Conservation (phyloP, 2,113 vertebrate species). For the Albula goreensis region DNA sequence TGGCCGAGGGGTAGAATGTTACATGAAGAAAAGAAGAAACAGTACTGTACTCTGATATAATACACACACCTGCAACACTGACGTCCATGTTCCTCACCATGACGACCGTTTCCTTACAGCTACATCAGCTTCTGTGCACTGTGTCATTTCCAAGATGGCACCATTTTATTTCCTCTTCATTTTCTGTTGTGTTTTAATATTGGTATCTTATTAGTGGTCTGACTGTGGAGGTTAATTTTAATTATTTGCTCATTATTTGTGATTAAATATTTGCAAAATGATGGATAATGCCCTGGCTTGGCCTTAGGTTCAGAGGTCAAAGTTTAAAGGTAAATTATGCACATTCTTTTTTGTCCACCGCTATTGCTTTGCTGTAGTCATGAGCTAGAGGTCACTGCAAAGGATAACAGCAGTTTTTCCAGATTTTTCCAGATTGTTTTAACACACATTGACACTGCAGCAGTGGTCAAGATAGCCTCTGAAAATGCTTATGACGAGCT, state of each 20-base stretch:
- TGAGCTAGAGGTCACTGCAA: too few relatives aligned
- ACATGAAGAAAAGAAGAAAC: background rate
- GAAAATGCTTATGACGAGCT: too few relatives aligned
- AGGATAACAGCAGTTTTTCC: too few relatives aligned
- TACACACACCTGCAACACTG: conserved; percentile 1
- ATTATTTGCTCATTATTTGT: background rate
- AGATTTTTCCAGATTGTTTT: too few relatives aligned
- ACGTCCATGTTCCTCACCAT: background rate
- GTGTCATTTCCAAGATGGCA: background rate
- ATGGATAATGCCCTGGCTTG: background rate
- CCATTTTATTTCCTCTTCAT: background rate
- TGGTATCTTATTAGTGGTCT: background rate
- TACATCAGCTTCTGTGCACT: background rate
- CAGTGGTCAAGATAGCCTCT: too few relatives aligned
- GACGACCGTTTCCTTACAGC: too few relatives aligned
- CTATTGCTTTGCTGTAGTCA: background rate
- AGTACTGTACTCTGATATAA: background rate
- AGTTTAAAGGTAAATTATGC: background rate
- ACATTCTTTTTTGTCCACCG: background rate
- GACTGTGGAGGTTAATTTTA: background rate
- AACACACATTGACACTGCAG: too few relatives aligned
- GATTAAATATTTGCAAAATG: conserved; percentile 2
- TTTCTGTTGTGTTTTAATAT: conserved; percentile 11
- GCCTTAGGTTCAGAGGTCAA: background rate
- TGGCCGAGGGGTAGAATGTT: background rate